A percentile compares a stretch with the other conserved stretches of the same genome.
These are phyloP conservation scores for Lacerta bilineata DNA, from an alignment of 2,797 vertebrate species.

Conservation along the genomic window DNA sequence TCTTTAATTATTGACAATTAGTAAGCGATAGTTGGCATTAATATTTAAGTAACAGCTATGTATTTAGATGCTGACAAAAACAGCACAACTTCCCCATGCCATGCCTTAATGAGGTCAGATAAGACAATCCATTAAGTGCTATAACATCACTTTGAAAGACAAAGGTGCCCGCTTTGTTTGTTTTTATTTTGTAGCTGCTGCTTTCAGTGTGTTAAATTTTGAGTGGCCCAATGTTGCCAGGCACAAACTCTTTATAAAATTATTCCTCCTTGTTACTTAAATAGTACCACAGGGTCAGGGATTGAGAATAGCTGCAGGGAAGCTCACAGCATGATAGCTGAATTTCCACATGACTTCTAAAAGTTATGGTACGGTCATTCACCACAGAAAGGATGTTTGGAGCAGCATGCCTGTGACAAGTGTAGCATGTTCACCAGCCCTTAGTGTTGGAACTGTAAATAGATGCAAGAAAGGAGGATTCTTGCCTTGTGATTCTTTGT, in stretches of 20 bases:
- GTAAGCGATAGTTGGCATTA: too few species aligned
- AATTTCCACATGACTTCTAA: neutral
- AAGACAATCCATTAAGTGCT: conserved; percentile 9
- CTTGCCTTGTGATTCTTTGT: too few species aligned
- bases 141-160: neutral
- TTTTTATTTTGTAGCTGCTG: neutral
- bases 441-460: neutral
- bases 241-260: neutral
- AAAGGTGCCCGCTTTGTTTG: neutral
- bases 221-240: neutral
- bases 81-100: neutral
- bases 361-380: neutral
- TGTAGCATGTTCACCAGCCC: neutral
- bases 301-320: neutral
- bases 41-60: neutral
- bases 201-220: neutral
- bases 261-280: neutral
- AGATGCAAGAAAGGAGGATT: too few species aligned
- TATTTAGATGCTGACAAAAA: neutral
- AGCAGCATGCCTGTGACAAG: neutral
- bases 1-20: neutral
- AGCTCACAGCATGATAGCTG: neutral
- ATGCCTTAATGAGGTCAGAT: neutral
- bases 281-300: neutral
- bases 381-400: neutral